Conservation (phyloP, 1,140 invertebrate species). For the Drosophila micromelanica region DNA sequence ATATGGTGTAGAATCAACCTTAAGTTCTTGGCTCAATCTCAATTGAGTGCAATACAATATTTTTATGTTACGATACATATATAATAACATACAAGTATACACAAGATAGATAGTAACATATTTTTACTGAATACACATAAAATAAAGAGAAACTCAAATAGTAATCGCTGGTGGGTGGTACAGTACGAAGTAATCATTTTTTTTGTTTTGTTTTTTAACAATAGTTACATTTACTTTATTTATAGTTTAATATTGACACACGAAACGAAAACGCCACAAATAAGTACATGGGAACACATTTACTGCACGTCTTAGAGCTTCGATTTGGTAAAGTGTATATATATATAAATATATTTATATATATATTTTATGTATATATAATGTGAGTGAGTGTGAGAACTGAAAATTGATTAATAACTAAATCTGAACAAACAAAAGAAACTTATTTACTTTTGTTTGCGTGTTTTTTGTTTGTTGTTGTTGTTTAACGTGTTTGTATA, state of each 20-base stretch:
- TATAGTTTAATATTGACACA: constrained; percentile 54
- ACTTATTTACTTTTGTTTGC: constrained; percentile 63
- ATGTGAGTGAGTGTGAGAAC: constrained; percentile 59
- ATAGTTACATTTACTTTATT: constrained; percentile 56
- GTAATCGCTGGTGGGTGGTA: constrained; percentile 6
- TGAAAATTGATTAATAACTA: constrained; percentile 55
- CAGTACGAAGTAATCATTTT: constrained; percentile 27
- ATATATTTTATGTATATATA: constrained; percentile 29
- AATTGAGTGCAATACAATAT: constrained; percentile 17
- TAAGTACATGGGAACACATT: constrained; percentile 73
- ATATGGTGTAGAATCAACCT: too few relatives aligned
- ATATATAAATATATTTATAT: constrained; percentile 40
- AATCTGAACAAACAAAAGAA: constrained; percentile 50
- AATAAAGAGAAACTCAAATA: constrained; percentile 39
- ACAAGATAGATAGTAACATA: constrained; percentile 33
- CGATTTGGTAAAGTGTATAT: constrained; percentile 67
- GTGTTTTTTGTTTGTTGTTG: constrained; percentile 44
- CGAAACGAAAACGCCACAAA: constrained; percentile 64
- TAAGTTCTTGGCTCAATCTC: too few relatives aligned
- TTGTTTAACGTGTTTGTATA: constrained; percentile 1
- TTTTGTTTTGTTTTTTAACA: constrained; percentile 22
- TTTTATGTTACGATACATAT: constrained; percentile 9
- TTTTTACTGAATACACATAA: constrained; percentile 17
- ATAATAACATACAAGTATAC: constrained; percentile 33
- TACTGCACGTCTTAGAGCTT: constrained; percentile 84